phyloP scores from a whole-genome alignment of 2,888 invertebrate genomes.

The Criorhina ranunculi region DNA sequence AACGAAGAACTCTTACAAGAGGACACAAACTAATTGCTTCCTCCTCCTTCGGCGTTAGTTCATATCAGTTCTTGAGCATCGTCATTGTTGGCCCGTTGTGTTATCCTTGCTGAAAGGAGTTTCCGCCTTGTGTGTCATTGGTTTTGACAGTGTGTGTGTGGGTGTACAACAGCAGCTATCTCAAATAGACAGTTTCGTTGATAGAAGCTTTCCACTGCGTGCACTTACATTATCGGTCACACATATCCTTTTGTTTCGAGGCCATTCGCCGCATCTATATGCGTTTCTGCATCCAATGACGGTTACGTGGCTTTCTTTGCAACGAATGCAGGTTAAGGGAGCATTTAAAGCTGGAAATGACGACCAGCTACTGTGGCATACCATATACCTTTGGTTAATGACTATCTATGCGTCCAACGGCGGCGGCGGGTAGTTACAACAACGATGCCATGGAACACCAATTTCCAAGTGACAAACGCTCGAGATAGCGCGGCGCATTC shows the following conservation, averaged over 20 bases:
- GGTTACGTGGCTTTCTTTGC: conserved; percentile 9
- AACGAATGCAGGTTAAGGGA: conserved; percentile 29
- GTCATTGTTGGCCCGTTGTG: conserved; percentile 14
- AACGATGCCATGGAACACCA: conserved; percentile 14
- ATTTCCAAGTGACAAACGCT: conserved; percentile 39
- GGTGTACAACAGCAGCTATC: background rate
- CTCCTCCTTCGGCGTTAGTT: conserved; percentile 49
- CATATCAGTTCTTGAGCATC: conserved; percentile 14
- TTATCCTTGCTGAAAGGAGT: conserved; percentile 20
- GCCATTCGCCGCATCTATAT: background rate
- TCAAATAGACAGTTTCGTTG: conserved; percentile 26
- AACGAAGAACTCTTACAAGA: conserved; percentile 20
- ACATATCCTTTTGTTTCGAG: conserved; percentile 23
- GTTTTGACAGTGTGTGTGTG: background rate
- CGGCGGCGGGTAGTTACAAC: conserved; percentile 9
- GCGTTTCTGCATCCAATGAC: background rate
- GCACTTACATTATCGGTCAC: conserved; percentile 22
- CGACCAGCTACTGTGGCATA: conserved; percentile 2
- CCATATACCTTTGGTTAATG: background rate
- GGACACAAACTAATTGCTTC: conserved; percentile 67
- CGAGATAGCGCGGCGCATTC: conserved; percentile 29
- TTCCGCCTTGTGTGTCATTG: background rate
- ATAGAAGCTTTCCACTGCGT: conserved; percentile 28
- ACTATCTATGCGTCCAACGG: background rate
- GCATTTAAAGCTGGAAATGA: conserved; percentile 20